These are phyloP conservation scores for Dicranocentrus wangi DNA, from an alignment of 2,888 invertebrate genomes.

Conservation along the genomic window DNA sequence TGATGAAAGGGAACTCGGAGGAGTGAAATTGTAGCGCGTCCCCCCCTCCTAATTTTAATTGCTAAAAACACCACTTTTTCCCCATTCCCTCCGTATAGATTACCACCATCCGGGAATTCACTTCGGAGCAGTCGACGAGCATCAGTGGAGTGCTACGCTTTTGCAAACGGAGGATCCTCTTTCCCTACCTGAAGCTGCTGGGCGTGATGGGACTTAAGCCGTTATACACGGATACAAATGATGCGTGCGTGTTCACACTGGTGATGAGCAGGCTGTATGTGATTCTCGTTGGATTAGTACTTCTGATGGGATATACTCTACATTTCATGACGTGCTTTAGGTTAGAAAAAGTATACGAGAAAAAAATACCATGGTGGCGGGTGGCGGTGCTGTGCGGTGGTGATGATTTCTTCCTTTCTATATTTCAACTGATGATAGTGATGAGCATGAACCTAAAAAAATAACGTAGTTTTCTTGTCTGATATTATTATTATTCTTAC, in stretches of 20 bases:
- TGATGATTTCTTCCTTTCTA: too few relatives aligned
- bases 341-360: slow-evolving; percentile 75
- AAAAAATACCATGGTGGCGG: background rate
- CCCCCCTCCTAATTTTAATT: too few relatives aligned
- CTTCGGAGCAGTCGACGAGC: slow-evolving; percentile 75
- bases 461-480: too few relatives aligned
- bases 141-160: slow-evolving; percentile 86
- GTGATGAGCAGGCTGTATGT: slow-evolving; percentile 82
- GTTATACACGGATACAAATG: slow-evolving; percentile 78
- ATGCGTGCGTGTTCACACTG: slow-evolving; percentile 79
- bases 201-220: slow-evolving; percentile 86
- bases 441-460: too few relatives aligned
- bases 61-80: too few relatives aligned
- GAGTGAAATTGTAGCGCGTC: too few relatives aligned
- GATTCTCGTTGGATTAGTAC: slow-evolving; percentile 78
- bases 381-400: too few relatives aligned
- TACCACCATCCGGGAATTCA: slow-evolving; percentile 45
- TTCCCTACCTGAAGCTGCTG: slow-evolving; percentile 84
- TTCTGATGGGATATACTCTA: slow-evolving; percentile 82
- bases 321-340: slow-evolving; percentile 88
- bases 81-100: too few relatives aligned
- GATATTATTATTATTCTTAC: too few relatives aligned
- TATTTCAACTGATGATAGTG: too few relatives aligned
- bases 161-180: slow-evolving; percentile 87
- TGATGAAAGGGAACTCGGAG: too few relatives aligned